A percentile compares a stretch with the other conserved stretches of the same genome.
Conservation (phyloP, 2,888 invertebrate genomes). For the Branchellion lobata region DNA sequence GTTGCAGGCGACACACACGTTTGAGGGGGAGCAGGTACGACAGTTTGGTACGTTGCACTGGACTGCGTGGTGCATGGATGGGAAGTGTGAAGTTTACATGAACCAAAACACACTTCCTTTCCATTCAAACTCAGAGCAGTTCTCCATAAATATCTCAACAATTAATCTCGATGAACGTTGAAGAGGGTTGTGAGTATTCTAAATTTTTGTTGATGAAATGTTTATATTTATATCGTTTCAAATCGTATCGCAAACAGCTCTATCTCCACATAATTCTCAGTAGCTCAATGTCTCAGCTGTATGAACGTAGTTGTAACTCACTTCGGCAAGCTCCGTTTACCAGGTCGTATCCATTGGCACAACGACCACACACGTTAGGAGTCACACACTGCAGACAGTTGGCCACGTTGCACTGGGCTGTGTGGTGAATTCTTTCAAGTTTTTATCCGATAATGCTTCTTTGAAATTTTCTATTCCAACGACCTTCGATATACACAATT, state of each 20-base stretch:
- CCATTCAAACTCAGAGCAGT: too few relatives aligned
- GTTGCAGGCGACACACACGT: conserved; percentile 25
- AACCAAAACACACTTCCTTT: not conserved
- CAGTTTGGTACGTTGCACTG: conserved; percentile 32
- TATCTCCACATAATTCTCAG: too few relatives aligned
- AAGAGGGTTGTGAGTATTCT: not conserved
- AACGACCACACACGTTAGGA: not conserved
- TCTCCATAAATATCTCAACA: too few relatives aligned
- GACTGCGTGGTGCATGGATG: too few relatives aligned
- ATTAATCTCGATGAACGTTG: not conserved
- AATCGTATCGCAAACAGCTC: too few relatives aligned
- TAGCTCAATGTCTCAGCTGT: too few relatives aligned
- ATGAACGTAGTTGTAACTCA: not conserved
- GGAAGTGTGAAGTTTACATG: too few relatives aligned
- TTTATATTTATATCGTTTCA: too few relatives aligned
- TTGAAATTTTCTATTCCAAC: too few relatives aligned
- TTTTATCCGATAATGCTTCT: too few relatives aligned
- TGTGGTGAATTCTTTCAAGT: too few relatives aligned
- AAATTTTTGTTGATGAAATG: not conserved
- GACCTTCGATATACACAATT: too few relatives aligned
- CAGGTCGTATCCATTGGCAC: not conserved
- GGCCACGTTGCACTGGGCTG: conserved; percentile 26
- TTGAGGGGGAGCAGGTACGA: not conserved
- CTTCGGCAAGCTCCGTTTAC: not conserved
- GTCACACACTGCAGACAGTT: conserved; percentile 13